Evolutionary conservation across 2,797 vertebrate species (phyloP), one percentile per base, ranked within the genome.

Genomic region (Spea hammondii): DNA sequence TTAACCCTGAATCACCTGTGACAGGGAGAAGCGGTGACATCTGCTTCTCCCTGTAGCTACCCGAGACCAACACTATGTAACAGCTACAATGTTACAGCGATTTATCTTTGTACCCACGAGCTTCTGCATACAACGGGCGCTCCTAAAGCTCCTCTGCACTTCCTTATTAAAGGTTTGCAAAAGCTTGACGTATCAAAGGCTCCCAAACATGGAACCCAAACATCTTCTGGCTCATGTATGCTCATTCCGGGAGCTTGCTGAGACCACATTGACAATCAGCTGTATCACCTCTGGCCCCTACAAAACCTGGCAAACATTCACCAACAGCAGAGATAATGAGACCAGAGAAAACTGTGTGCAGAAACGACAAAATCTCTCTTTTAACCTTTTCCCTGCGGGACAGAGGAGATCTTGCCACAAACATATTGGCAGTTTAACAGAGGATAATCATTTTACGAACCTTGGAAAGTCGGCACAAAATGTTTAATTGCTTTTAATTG

Each of bases 1-100:
- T 51, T 48, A 70, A 47, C 45, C 65, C 32, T 75, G 47, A 59
- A 71, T 65, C 68, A 71, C 76, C 69, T n/a, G n/a, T n/a, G n/a
- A n/a, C n/a, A n/a, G n/a, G n/a, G n/a, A n/a, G n/a, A n/a, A 5
- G n/a, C 17, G 69, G 76, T 14, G n/a, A 32, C 60, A 78, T 68
- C 48, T 77, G 68, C 71, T 59, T 71, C 60, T 50, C 46, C 5
- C 59, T 1, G 5, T 14, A 51, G 32, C 50, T 32, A 48, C 12
- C 49, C 13, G 14, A 17, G 45, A 55, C 62, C 76, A 70, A 32
- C 48, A 4, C 32, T 50, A n/a, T 12, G 32, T 32, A 32, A 32
- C 32, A 2, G 32, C 32, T 32, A 32, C 32, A 32, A 32, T 32
- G 32, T 32, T 32, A 32, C 32, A 32, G 32, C 3, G 32, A 32